Percentiles rank a stretch among this genome's conserved stretches.
Evolutionary conservation across 2,797 vertebrate species (phyloP).

Genomic region (Sebastes nivosus): DNA sequence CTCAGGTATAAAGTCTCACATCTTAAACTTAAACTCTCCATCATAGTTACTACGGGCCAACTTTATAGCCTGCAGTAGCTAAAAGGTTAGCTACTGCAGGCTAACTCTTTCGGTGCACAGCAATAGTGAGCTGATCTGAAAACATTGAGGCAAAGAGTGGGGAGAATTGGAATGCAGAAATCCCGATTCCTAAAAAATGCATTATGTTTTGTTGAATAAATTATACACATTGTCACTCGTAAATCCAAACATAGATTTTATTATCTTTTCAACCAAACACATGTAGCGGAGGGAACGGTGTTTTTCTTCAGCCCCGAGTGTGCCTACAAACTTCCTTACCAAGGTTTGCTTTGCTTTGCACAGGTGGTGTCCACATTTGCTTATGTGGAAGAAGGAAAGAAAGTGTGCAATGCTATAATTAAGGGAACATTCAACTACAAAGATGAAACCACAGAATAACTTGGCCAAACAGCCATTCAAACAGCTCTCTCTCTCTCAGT

Average conservation of each 20-base stretch:
- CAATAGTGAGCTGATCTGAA: neutral
- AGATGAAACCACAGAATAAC: constrained; percentile 10
- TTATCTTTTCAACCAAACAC: neutral
- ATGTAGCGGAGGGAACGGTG: neutral
- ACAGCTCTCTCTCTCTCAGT: neutral
- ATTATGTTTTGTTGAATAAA: neutral
- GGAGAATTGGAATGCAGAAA: neutral
- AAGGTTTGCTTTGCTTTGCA: neutral
- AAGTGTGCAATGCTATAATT: neutral
- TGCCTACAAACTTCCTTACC: neutral
- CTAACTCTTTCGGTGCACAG: neutral
- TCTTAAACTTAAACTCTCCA: constrained; percentile 10
- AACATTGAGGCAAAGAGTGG: neutral
- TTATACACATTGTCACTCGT: neutral
- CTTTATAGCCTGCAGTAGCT: constrained; percentile 8
- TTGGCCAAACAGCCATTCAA: neutral
- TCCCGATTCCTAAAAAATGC: neutral
- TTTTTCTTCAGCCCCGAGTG: neutral
- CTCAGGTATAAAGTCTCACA: constrained; percentile 21
- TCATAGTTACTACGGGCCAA: neutral
- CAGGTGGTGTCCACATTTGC: neutral
- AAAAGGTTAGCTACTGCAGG: neutral
- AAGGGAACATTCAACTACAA: neutral
- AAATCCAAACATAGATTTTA: neutral
- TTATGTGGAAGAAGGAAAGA: constrained; percentile 1